Conservation (phyloP, 2,113 vertebrate species). For the Cariama cristata region DNA sequence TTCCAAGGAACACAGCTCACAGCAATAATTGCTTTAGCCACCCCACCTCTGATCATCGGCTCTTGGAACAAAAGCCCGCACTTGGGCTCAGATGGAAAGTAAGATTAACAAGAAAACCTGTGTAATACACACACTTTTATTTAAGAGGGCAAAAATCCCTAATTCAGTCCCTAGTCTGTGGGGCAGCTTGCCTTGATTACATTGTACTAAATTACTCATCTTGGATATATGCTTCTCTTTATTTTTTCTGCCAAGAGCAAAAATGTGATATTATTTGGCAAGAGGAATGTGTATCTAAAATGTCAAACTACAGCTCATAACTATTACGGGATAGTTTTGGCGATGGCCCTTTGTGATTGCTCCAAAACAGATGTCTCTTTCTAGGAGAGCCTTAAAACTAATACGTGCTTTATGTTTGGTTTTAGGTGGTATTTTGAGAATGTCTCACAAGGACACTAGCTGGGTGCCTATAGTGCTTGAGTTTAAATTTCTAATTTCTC, state of each 20-base stretch:
- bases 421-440: background rate
- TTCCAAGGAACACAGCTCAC: background rate
- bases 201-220: constrained; percentile 41
- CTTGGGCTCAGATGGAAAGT: background rate
- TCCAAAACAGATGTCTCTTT: constrained; percentile 61
- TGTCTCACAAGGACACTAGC: background rate
- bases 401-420: background rate
- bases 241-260: constrained; percentile 42
- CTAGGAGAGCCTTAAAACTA: constrained; percentile 30
- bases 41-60: background rate
- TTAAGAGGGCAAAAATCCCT: background rate
- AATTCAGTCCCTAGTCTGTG: background rate
- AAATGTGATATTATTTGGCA: constrained; percentile 55
- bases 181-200: constrained; percentile 52
- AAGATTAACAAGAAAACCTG: background rate
- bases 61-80: background rate
- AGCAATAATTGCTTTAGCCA: background rate
- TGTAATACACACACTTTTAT: background rate
- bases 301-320: constrained; percentile 51
- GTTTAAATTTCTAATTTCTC: background rate
- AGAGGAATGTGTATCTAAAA: constrained; percentile 35
- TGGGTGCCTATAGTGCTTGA: background rate
- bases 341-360: background rate
- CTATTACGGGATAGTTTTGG: constrained; percentile 31
- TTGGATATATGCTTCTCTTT: constrained; percentile 14